phyloP scores from a whole-genome alignment of 2,797 vertebrate species.

The Pachyuromys duprasi region DNA sequence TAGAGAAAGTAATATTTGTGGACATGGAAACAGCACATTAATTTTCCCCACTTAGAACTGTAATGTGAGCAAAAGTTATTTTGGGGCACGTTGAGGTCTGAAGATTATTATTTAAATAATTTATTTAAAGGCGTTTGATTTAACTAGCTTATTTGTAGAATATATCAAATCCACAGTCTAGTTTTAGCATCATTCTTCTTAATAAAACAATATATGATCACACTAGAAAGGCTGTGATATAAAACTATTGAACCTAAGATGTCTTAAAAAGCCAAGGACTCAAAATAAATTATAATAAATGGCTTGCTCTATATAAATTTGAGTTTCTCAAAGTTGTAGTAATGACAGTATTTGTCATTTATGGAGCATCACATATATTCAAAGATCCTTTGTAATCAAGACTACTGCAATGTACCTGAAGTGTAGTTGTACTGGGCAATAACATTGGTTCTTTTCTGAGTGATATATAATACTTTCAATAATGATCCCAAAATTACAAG shows the following conservation, averaged over 20 bases:
- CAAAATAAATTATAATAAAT: neutral
- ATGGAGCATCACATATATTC: neutral
- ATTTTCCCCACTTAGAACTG: neutral
- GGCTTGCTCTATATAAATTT: neutral
- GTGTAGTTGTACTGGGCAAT: neutral
- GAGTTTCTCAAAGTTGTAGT: neutral
- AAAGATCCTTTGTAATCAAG: neutral
- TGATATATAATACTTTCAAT: neutral
- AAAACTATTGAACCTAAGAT: slow-evolving; percentile 1
- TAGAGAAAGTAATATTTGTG: neutral
- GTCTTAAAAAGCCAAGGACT: neutral
- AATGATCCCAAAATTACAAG: neutral
- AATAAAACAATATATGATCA: neutral
- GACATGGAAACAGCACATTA: neutral
- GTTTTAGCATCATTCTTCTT: neutral
- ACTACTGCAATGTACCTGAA: neutral
- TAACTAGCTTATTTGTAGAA: neutral
- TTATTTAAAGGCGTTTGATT: neutral
- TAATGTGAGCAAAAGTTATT: neutral
- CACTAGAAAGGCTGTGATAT: neutral
- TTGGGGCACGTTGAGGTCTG: neutral
- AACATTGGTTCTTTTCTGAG: neutral
- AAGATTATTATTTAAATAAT: neutral
- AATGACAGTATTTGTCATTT: neutral
- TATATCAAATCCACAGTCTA: neutral